These are phyloP conservation scores for Lamprotornis superbus DNA, from an alignment of 2,113 vertebrate species.

Conservation along the genomic window DNA sequence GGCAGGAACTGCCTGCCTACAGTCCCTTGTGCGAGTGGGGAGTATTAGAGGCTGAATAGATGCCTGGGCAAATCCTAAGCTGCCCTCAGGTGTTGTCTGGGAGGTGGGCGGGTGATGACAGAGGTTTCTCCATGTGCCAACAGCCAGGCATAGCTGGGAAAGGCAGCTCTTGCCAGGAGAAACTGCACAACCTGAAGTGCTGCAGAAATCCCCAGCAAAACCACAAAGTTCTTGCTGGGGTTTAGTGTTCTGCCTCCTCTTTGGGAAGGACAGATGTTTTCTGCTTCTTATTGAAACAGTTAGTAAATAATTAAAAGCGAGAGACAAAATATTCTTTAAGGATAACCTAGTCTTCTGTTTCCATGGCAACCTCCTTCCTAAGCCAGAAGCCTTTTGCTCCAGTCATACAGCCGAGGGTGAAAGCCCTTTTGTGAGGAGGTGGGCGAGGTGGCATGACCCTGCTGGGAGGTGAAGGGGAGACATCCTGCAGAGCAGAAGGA, in stretches of 20 bases:
- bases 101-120: slow-evolving; percentile 38
- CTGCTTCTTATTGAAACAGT: slow-evolving; percentile 45
- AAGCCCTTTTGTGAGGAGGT: not conserved
- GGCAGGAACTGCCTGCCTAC: not conserved
- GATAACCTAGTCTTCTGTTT: slow-evolving; percentile 58
- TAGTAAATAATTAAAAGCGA: slow-evolving; percentile 70
- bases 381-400: slow-evolving; percentile 21
- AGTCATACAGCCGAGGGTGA: not conserved
- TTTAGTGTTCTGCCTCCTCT: not conserved
- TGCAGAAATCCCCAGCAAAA: not conserved
- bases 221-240: not conserved
- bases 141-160: not conserved
- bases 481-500: not conserved
- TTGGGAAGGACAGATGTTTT: slow-evolving; percentile 5
- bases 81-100: slow-evolving; percentile 27
- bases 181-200: not conserved
- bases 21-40: not conserved
- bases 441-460: not conserved
- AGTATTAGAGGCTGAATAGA: not conserved
- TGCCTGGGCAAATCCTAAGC: not conserved
- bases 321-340: slow-evolving; percentile 60
- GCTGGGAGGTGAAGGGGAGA: not conserved
- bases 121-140: not conserved
- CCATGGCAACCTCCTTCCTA: slow-evolving; percentile 50
- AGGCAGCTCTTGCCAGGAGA: not conserved